Evolutionary conservation across 2,888 invertebrate genomes (phyloP), one percentile per base, ranked within the genome.

Genomic region (Trissoscelio sp.): DNA sequence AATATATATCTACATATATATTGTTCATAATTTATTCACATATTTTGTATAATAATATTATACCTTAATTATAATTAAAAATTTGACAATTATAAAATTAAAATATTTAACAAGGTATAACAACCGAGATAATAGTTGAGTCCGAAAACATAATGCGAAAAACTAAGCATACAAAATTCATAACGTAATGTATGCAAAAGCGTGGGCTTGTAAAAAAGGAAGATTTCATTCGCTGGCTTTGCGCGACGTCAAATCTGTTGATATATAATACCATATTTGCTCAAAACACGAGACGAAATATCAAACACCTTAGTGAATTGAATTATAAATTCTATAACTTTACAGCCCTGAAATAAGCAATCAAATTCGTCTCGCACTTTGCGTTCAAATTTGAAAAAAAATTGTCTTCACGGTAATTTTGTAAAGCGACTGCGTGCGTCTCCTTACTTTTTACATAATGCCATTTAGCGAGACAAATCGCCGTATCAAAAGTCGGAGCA

Each of bases 401-500:
- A 34, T 34, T 42, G 12, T 14, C 14, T 37, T 7, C 42, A 57
- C 22, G 42, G 62, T 73, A 64, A 73, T 64, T 60, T 72, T n/a
- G n/a, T n/a, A n/a, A 16, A 42, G 14, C 2, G 7, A 14, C 11
- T 46, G 34, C 34, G 18, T 51, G n/a, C 28, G 31, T 67, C 67
- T 67, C 57, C 14, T 16, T 5, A 3, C 16, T n/a, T n/a, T n/a
- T n/a, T n/a, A n/a, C n/a, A 34, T 57, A 48, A 70, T 18, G 16
- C 44, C 42, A 14, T 66, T 72, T 72, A 42, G 58, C 34, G 58
- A 72, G 66, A 79, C 72, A 72, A 79, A 72, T 79, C 51, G 58
- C 31, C 24, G 34, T 58, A 66, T 72, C 51, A 78, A n/a, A 72
- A 79, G 64, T 72, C 64, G n/a, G 24, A 51, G 44, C 37, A 20